Percentiles rank a stretch among this genome's conserved stretches.
Evolutionary conservation across 30 jellyfish, hydroid and myxozoan genomes (phyloP).

Genomic region (Nemopilema nomurai): DNA sequence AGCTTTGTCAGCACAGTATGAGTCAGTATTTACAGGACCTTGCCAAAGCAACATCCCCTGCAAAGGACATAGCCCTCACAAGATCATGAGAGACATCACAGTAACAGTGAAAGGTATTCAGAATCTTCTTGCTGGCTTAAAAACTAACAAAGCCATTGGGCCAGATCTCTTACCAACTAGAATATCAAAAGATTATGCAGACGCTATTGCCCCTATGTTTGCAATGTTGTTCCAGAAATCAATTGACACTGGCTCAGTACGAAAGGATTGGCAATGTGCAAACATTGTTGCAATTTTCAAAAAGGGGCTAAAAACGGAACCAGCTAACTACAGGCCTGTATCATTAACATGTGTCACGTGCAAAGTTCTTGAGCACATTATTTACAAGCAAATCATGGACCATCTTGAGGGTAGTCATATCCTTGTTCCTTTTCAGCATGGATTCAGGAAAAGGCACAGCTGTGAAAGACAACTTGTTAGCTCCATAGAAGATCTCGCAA

Average conservation of each 20-base stretch:
- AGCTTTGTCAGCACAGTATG: constrained; percentile 9
- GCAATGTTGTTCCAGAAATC: constrained; percentile 22
- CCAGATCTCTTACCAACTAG: constrained; percentile 42
- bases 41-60: constrained; percentile 18
- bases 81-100: constrained; percentile 36
- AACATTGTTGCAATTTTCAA: constrained; percentile 34
- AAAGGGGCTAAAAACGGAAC: constrained; percentile 21
- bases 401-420: constrained; percentile 35
- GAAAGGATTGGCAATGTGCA: constrained; percentile 28
- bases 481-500: constrained; percentile 33
- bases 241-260: constrained; percentile 32
- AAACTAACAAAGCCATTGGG: constrained; percentile 25
- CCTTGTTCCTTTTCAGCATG: constrained; percentile 29
- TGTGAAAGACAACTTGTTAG: constrained; percentile 26
- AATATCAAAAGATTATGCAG: constrained; percentile 32
- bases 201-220: constrained; percentile 10
- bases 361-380: constrained; percentile 30
- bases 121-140: constrained; percentile 46
- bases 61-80: constrained; percentile 26
- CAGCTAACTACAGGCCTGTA: constrained; percentile 26
- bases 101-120: constrained; percentile 33
- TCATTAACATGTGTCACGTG: constrained; percentile 18
- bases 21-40: constrained; percentile 8
- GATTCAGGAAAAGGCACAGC: constrained; percentile 42
- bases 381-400: constrained; percentile 24